Evolutionary conservation across 2,888 invertebrate species (phyloP), one percentile per base, ranked within the genome.

Genomic region (Epirrita christyi): DNA sequence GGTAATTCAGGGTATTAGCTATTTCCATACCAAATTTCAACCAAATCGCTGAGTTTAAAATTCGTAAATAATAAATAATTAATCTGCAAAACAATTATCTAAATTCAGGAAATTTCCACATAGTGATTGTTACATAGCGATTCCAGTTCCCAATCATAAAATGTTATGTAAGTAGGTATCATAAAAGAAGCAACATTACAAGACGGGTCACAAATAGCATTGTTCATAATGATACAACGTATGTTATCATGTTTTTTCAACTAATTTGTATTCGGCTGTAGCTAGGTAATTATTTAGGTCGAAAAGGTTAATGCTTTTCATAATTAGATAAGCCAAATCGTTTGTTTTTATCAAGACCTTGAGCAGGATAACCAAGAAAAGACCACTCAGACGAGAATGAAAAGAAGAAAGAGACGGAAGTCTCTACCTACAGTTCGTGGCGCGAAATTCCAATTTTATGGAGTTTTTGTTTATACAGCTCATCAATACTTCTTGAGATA

Each of bases 111-210:
- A 57, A 43, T 28, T 34, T 44, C 52, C 52, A 43, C 13, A 11
- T n/a, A 28, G 32, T 28, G 11, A 32, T 21, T 44, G 32, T 49
- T 55, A 21, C 21, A 2, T 21, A 21, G 2, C 21, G n/a, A 46
- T 50, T 40, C 38, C 43, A 55, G 27, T 28, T n/a, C n/a, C n/a
- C n/a, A 41, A 45, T 49, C 52, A 63, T 57, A 44, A 27, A 8
- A 34, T 38, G 2, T 56, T 55, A 52, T 21, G 21, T 21, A 21
- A 4, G 21, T 21, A 21, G 21, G 21, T 3, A n/a, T 53, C 55
- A 8, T 45, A 54, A 48, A 32, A 34, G 36, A 36, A 34, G 45
- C 40, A 47, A 52, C 15, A 47, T 45, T 50, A 34, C 43, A 11
- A 9, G 37, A 38, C 45, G 48, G 37, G 53, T 56, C 59, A 45